A percentile compares a stretch with the other conserved stretches of the same genome.
Evolutionary conservation across 2,888 invertebrate genomes (phyloP).

Genomic region (Pollenia labialis): DNA sequence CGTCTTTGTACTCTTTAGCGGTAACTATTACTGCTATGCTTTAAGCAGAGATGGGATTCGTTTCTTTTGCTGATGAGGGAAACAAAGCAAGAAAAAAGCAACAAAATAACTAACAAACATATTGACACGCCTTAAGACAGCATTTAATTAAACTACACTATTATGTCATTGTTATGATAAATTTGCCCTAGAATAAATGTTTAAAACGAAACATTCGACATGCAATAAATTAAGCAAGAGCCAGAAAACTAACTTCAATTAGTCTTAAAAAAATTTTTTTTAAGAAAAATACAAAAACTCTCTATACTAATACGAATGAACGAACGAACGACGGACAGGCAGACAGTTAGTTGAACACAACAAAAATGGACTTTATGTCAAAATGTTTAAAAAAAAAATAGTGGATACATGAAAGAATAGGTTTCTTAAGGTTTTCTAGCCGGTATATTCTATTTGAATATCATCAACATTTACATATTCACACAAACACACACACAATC

Average conservation of each 20-base stretch:
- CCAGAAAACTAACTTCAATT: constrained; percentile 71
- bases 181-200: constrained; percentile 65
- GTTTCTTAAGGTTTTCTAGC: constrained; percentile 29
- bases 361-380: constrained; percentile 69
- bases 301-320: not conserved
- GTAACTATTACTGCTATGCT: not conserved
- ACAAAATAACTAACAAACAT: constrained; percentile 39
- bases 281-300: constrained; percentile 18
- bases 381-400: constrained; percentile 54
- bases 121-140: constrained; percentile 72
- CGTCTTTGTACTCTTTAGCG: constrained; percentile 1
- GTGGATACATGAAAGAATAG: constrained; percentile 16
- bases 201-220: constrained; percentile 63
- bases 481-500: not conserved
- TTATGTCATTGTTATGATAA: constrained; percentile 74
- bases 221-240: constrained; percentile 72
- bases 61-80: not conserved
- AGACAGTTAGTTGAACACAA: constrained; percentile 47
- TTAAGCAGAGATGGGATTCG: constrained; percentile 37
- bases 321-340: not conserved
- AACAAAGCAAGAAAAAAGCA: constrained; percentile 13
- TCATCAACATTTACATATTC: constrained; percentile 62
- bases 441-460: constrained; percentile 63
- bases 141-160: constrained; percentile 74
- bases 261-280: constrained; percentile 52